Base-by-base conservation (phyloP, 2,797 vertebrate species). In the Garrulus glandarius region DNA sequence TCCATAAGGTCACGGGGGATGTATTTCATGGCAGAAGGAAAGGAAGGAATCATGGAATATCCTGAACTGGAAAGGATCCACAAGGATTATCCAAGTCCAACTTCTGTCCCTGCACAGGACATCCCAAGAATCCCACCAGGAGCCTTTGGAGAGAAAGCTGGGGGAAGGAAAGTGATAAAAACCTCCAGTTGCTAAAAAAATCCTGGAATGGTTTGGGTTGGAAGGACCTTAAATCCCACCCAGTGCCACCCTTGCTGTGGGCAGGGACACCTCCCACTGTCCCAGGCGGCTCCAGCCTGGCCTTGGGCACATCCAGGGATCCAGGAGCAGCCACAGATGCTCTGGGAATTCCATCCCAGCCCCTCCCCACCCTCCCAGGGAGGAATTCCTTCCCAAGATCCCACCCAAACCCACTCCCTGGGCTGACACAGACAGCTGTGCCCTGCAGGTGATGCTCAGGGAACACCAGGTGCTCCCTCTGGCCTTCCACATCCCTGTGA, bases 221-320 rank as follows among this genome's bases (percentile, higher is more conserved):
- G 30, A 46, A 19, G 17, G 20, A 30, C 4, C 1, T 65, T 7
- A 34, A 34, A 59, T 0, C 17, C 14, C 36, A 17, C 1, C 32
- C 30, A 21, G 17, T 50, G 2, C 5, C 43, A 43, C 7, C 13
- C 27, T 8, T 32, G 64, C 5, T 18, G 5, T 14, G 34, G 34
- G 16, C 64, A 47, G 15, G 21, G 43, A 29, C 57, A 43, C 9
- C 18, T 79, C 13, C 22, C 32, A 11, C 30, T 15, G 1, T 19
- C 22, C 57, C 75, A 49, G 49, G 30, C 0, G 1, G 3, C 19
- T 37, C 49, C 27, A 55, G 0, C 43, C 74, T 11, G 49, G 26
- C 56, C 41, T 70, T 27, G 65, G 84, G 1, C 41, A 70, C 11
- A 55, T 0, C 41, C 65, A 70, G 47, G 34, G 41, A 55, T 61